These are phyloP conservation scores for Psilopogon haemacephalus DNA, from an alignment of 2,113 vertebrate species.

Conservation along the genomic window DNA sequence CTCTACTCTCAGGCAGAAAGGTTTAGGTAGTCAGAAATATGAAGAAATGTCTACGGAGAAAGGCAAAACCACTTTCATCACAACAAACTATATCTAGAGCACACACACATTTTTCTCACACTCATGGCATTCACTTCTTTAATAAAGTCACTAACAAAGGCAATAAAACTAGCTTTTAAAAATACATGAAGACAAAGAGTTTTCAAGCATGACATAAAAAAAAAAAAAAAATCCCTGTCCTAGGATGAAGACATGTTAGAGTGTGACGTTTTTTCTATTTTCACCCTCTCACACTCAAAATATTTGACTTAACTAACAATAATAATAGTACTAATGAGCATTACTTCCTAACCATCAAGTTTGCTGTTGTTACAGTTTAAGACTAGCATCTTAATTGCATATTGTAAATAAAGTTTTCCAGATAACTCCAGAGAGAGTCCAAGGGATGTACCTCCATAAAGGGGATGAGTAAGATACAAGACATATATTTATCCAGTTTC, in stretches of 20 bases:
- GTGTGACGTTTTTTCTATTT: background rate
- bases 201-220: background rate
- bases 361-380: background rate
- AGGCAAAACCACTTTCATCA: background rate
- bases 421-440: too few species aligned
- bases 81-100: background rate
- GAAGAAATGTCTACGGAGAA: background rate
- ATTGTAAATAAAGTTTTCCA: too few species aligned
- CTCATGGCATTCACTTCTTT: background rate
- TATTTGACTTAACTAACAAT: background rate
- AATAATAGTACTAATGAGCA: slow-evolving; percentile 7
- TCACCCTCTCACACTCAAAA: background rate
- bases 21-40: background rate
- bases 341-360: slow-evolving; percentile 4
- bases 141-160: background rate
- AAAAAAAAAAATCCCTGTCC: background rate
- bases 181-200: background rate
- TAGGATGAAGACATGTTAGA: background rate
- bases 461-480: too few species aligned
- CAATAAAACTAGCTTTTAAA: background rate
- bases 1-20: background rate
- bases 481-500: too few species aligned
- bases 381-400: too few species aligned
- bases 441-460: too few species aligned
- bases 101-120: background rate